Evolutionary conservation across 2,888 invertebrate species (phyloP), one percentile per base, ranked within the genome.

Genomic region (Lasius platythorax): DNA sequence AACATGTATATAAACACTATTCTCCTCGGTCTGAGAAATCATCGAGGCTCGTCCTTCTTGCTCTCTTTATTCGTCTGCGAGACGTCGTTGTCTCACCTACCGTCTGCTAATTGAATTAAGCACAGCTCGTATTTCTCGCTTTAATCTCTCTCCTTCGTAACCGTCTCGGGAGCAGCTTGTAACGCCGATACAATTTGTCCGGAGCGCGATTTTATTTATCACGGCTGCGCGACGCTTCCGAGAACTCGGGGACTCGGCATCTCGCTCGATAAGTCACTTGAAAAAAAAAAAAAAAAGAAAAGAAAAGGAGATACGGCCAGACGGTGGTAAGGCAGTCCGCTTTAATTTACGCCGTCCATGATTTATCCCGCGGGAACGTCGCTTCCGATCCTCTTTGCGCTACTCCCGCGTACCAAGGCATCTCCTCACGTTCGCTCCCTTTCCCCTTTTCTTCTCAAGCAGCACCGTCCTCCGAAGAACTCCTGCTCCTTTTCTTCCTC

Each of bases 291-390:
- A 58, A 33, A 23, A 30, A 28, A 4, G 30, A 53, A n/a, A 43
- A 18, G 15, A 30, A 63, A 23, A 63, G 37, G 43, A 15, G 9
- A 23, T 23, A 23, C 23, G 23, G 23, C 23, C 23, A 23, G 23
- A 23, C 23, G 23, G 23, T 23, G 23, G 23, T 23, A 23, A 23
- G 92, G 70, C 66, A 78, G 79, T 67, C 88, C 90, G 89, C 86
- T 91, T 90, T 91, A 93, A 93, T 93, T 93, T 92, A 93, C 92
- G 83, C 90, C 89, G 84, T 86, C 84, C 89, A 91, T 93, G 92
- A 93, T 92, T 93, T 92, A 92, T 92, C 87, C 91, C 87, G 66
- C 87, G 85, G 81, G 84, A 56, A 75, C 89, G 86, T 87, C 89
- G 87, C 91, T 91, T 91, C 88, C 84, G 83, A 84, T 75, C 68